These are phyloP conservation scores for Phalacrocorax carbo DNA, from an alignment of 2,113 vertebrate genomes.

Conservation along the genomic window DNA sequence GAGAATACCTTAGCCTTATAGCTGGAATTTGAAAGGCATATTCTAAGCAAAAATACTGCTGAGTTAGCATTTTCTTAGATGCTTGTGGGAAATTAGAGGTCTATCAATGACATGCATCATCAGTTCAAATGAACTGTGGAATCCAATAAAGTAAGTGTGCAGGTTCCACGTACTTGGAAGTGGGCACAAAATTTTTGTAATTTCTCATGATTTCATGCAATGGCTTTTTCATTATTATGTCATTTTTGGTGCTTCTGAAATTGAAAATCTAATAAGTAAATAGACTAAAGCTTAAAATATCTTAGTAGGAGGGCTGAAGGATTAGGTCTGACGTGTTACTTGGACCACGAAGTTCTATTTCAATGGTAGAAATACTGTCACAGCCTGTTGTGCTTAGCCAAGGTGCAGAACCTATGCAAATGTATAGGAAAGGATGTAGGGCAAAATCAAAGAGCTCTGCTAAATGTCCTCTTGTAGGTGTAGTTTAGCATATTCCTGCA, in stretches of 20 bases:
- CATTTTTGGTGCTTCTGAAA: constrained; percentile 17
- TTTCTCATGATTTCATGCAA: constrained; percentile 57
- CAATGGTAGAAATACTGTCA: neutral
- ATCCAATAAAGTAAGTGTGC: constrained; percentile 37
- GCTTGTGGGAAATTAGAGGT: neutral
- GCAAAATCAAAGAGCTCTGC: neutral
- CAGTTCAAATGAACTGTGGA: constrained; percentile 48
- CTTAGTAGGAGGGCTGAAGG: neutral
- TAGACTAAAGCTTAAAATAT: neutral
- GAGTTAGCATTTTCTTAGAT: neutral
- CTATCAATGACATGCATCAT: constrained; percentile 53
- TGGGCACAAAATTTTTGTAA: neutral
- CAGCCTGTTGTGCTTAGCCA: neutral
- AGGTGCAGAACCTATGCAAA: neutral
- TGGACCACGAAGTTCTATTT: neutral
- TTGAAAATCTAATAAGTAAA: neutral
- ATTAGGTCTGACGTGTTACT: neutral
- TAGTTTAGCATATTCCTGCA: neutral
- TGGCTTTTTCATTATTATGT: neutral
- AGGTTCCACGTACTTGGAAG: constrained; percentile 1
- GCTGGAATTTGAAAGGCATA: neutral
- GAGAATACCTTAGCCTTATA: neutral
- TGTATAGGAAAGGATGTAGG: neutral
- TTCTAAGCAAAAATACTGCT: neutral
- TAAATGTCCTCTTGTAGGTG: neutral